Evolutionary conservation across 1,140 invertebrate genomes (phyloP), one percentile per base, ranked within the genome.

Genomic region (Nomia melanderi): DNA sequence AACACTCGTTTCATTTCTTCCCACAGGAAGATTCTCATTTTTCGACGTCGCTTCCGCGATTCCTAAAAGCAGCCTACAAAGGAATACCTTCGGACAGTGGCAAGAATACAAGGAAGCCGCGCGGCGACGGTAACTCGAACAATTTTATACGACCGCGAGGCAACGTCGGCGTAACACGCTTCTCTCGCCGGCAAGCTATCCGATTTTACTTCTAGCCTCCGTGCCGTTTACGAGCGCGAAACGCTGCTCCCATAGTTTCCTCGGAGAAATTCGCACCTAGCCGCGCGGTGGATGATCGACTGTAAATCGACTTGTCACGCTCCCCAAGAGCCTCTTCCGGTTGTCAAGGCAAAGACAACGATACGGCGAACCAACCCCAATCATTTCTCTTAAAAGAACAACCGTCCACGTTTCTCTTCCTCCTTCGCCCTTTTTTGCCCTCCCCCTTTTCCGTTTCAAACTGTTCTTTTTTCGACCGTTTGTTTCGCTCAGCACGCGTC

Each of bases 341-440:
- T 5, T 23, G 11, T 31, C 25, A 27, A 17, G 23, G 25, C 6
- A 1, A 8, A 47, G 1, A 31, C 33, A 39, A n/a, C 20, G 39
- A 41, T 11, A 41, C 39, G 20, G 31, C 8, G n/a, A 8, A 12
- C 31, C 33, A 9, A 7, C 7, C 39, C 2, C 1, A 7, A 20
- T 36, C 31, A n/a, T 29, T 50, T 66, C 60, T 4, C 23, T 20
- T 20, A 5, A 17, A 5, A 17, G 5, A 4, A 5, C 17, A 20
- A 47, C 3, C 17, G 44, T 47, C 17, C 17, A 5, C 2, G 44
- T n/a, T n/a, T 20, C 17, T 47, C 44, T 47, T 47, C 2, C 23
- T 63, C 62, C 27, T 67, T 17, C 78, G 50, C 65, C 74, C 33
- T 23, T n/a, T 17, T 27, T 47, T 63, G n/a, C n/a, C n/a, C 25